These are phyloP conservation scores for Myotis lucifugus DNA, from an alignment of 2,113 vertebrate genomes.

Conservation along the genomic window DNA sequence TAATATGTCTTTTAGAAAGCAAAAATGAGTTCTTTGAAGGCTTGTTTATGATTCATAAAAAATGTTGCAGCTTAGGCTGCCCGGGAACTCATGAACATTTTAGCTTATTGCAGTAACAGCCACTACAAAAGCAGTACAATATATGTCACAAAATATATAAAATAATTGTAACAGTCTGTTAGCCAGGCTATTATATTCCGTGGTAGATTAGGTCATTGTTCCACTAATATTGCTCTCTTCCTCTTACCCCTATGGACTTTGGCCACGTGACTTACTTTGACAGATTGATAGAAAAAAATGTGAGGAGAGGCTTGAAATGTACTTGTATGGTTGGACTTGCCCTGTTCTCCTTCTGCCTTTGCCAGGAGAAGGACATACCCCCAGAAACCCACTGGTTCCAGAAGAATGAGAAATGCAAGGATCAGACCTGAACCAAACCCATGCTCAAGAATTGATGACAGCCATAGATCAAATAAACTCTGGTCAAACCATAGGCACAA, in stretches of 20 bases:
- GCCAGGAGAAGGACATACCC: background rate
- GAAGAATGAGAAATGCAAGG: background rate
- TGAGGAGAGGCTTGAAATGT: background rate
- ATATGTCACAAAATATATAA: background rate
- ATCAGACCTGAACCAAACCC: background rate
- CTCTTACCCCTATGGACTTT: background rate
- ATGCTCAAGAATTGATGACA: background rate
- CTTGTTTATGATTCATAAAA: background rate
- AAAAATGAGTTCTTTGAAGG: background rate
- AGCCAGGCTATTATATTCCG: background rate
- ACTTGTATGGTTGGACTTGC: background rate
- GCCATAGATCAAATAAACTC: background rate
- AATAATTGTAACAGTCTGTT: background rate
- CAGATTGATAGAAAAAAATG: background rate
- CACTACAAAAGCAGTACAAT: background rate
- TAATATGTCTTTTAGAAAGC: background rate
- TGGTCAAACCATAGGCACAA: background rate
- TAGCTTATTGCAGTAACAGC: background rate
- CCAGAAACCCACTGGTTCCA: background rate
- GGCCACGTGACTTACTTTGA: background rate
- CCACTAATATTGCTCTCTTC: background rate
- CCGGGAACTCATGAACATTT: background rate
- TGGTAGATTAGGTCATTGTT: background rate
- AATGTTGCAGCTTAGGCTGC: background rate
- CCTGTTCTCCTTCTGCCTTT: background rate